Conservation (phyloP, 2,888 invertebrate genomes). For the Diarsia brunnea region DNA sequence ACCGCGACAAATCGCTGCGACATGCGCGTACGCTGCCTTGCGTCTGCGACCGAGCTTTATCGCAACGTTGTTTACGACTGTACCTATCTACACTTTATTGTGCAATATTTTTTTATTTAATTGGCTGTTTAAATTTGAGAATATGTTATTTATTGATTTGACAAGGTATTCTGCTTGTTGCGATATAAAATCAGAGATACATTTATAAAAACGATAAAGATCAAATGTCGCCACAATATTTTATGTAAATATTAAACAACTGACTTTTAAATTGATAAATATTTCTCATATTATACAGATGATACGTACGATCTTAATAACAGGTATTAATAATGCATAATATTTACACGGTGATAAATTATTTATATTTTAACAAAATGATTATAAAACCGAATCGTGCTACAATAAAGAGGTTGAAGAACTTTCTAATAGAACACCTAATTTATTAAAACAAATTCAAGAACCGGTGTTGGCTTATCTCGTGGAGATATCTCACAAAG, state of each 20-base stretch:
- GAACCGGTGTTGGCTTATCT: constrained; percentile 64
- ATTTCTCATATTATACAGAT: constrained; percentile 27
- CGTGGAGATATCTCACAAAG: constrained; percentile 63
- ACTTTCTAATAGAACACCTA: constrained; percentile 60
- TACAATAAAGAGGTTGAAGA: constrained; percentile 54
- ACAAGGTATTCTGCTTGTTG: constrained; percentile 35
- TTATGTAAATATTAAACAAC: constrained; percentile 42
- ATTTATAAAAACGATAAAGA: constrained; percentile 27
- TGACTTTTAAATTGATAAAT: constrained; percentile 31
- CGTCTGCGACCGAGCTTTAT: constrained; percentile 38
- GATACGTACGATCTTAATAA: constrained; percentile 43
- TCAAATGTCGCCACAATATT: constrained; percentile 30
- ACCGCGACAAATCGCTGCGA: constrained; percentile 60
- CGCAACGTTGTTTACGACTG: constrained; percentile 51
- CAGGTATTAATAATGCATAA: constrained; percentile 49
- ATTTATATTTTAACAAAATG: constrained; percentile 32
- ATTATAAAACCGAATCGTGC: constrained; percentile 33
- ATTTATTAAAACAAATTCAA: constrained; percentile 62
- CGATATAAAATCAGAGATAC: constrained; percentile 35
- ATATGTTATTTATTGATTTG: constrained; percentile 56
- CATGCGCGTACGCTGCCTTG: constrained; percentile 45
- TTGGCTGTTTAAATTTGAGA: constrained; percentile 48
- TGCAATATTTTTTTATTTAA: constrained; percentile 54
- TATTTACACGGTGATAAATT: constrained; percentile 53
- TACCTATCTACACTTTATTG: constrained; percentile 49